A percentile compares a stretch with the other conserved stretches of the same genome.
Evolutionary conservation across 1,140 invertebrate species (phyloP).

Genomic region (Metaphire vulgaris): DNA sequence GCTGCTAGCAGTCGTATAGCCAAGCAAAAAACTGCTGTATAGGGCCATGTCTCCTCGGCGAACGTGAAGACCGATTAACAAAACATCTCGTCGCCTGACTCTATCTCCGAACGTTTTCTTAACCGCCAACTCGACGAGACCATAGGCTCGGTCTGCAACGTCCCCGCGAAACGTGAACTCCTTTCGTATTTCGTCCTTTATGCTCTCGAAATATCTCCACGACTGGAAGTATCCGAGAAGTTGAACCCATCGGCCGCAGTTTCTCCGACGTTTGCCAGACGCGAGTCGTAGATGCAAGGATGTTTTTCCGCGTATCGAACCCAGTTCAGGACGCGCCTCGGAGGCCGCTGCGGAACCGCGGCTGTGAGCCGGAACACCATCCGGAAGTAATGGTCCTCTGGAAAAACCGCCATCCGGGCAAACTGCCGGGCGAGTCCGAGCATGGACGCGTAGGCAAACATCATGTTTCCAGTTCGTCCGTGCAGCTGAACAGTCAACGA

Average conservation of each 20-base stretch:
- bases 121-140: not conserved
- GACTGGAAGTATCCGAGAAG: constrained; percentile 21
- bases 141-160: not conserved
- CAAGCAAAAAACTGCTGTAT: not conserved
- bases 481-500: not conserved
- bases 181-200: not conserved
- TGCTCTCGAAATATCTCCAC: constrained; percentile 25
- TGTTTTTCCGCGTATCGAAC: not conserved
- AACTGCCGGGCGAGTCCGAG: constrained; percentile 23
- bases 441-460: constrained; percentile 29
- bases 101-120: not conserved
- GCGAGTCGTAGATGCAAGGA: not conserved
- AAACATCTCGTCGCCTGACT: constrained; percentile 21
- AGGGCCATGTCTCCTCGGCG: not conserved
- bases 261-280: constrained; percentile 15
- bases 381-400: not conserved
- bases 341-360: not conserved
- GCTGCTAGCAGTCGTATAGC: not conserved
- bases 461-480: constrained; percentile 22
- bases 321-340: not conserved
- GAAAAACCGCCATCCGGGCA: constrained; percentile 11
- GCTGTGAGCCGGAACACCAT: not conserved
- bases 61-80: constrained; percentile 19
- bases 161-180: constrained; percentile 13
- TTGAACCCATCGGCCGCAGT: not conserved